Conservation (phyloP, 2,888 invertebrate genomes). For the Mythimna impura region DNA sequence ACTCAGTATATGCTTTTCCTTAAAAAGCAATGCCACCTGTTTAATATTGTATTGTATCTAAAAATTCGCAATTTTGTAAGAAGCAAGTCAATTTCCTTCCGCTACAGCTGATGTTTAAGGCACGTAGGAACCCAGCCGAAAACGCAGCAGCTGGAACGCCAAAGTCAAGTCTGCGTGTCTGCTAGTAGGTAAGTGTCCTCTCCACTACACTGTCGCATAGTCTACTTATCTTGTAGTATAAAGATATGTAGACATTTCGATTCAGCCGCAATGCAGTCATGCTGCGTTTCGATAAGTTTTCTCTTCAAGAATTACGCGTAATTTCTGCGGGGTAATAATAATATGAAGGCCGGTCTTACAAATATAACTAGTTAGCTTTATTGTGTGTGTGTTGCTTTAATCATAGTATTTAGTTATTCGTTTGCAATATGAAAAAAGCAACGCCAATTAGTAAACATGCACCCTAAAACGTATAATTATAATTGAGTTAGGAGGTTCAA, state of each 20-base stretch:
- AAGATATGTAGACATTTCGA: constrained; percentile 7
- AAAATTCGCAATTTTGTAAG: neutral
- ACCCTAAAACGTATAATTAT: no score
- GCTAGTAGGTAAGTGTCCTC: neutral
- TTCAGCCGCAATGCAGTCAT: constrained; percentile 44
- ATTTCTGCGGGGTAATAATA: neutral
- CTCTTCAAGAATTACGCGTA: neutral
- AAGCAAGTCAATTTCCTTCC: constrained; percentile 1
- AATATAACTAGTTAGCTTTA: no score
- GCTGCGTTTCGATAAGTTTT: constrained; percentile 15
- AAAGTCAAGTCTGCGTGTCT: constrained; percentile 5
- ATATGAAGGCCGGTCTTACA: no score
- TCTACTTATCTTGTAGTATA: constrained; percentile 1
- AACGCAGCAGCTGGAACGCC: no score
- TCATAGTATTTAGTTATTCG: no score
- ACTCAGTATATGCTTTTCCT: no score
- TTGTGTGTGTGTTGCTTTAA: no score
- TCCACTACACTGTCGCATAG: constrained; percentile 18
- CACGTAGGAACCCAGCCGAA: constrained; percentile 15
- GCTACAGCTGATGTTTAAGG: neutral
- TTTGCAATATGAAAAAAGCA: no score
- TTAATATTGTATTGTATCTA: no score
- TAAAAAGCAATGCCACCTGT: no score
- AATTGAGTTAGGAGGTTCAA: no score
- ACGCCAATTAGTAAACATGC: no score